A percentile compares a stretch with the other conserved stretches of the same genome.
These are phyloP conservation scores for Hipposideros larvatus DNA, from an alignment of 2,797 vertebrate genomes.

Conservation along the genomic window DNA sequence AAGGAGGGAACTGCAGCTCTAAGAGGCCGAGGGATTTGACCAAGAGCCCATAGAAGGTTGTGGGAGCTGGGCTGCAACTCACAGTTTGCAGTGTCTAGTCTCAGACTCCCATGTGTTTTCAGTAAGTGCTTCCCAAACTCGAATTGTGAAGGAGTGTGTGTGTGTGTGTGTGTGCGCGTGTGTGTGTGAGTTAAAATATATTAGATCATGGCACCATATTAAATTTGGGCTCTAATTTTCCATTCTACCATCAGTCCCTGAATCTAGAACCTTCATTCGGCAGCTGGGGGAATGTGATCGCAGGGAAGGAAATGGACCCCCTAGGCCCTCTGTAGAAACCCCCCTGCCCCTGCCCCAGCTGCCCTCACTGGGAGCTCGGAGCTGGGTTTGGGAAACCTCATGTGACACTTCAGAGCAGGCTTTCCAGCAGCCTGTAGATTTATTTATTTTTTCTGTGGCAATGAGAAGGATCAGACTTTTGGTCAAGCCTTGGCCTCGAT, in stretches of 20 bases:
- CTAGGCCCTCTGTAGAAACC: not conserved
- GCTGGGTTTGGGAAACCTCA: conserved; percentile 68
- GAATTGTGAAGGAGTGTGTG: not conserved
- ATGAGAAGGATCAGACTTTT: conserved; percentile 80
- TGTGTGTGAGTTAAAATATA: not conserved
- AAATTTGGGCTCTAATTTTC: conserved; percentile 1
- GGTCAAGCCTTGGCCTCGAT: conserved; percentile 79
- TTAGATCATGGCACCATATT: not conserved
- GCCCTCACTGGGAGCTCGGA: conserved; percentile 28
- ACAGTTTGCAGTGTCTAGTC: not conserved
- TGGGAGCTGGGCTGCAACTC: not conserved
- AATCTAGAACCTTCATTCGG: conserved; percentile 39
- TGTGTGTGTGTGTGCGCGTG: not conserved
- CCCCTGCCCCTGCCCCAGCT: not conserved
- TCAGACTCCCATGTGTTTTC: not conserved
- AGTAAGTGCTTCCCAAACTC: not conserved
- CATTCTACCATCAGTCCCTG: not conserved
- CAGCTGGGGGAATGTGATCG: not conserved
- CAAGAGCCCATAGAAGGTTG: not conserved
- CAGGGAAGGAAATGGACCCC: not conserved
- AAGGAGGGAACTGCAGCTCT: not conserved
- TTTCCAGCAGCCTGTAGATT: conserved; percentile 74
- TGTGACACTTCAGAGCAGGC: conserved; percentile 65
- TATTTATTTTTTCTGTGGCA: conserved; percentile 79
- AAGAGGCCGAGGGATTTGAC: not conserved